phyloP scores from a whole-genome alignment of 2,888 invertebrate genomes.

The Junonia oenone region DNA sequence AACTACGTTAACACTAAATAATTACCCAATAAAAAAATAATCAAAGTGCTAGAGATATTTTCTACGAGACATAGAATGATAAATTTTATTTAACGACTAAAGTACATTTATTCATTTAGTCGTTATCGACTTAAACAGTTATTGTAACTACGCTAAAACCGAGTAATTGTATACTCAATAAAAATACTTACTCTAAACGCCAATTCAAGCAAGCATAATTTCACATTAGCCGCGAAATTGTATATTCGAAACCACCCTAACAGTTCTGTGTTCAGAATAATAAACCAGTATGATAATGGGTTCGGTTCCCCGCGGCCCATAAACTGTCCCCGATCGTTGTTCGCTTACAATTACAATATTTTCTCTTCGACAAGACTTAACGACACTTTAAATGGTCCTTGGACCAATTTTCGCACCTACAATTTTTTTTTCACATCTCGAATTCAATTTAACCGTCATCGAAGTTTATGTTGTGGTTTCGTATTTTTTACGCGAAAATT shows the following conservation, averaged over 20 bases:
- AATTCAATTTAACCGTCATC: conserved; percentile 77
- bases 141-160: neutral
- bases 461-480: conserved; percentile 52
- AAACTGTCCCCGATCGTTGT: conserved; percentile 47
- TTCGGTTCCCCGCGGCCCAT: conserved; percentile 56
- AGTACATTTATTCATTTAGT: neutral
- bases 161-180: neutral
- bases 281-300: conserved; percentile 48
- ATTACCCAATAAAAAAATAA: neutral
- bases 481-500: conserved; percentile 55
- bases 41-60: no score
- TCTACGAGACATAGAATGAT: no score
- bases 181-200: neutral
- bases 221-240: conserved; percentile 9
- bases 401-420: conserved; percentile 70
- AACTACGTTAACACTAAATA: neutral
- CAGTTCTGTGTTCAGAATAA: conserved; percentile 48
- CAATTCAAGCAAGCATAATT: neutral
- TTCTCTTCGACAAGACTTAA: conserved; percentile 64
- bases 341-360: conserved; percentile 63
- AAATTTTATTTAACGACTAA: no score
- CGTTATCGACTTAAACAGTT: neutral
- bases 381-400: conserved; percentile 72
- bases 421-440: conserved; percentile 68
- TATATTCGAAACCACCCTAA: conserved; percentile 38